Conservation (phyloP, 2,113 vertebrate species). For the Sylvilagus bachmani region DNA sequence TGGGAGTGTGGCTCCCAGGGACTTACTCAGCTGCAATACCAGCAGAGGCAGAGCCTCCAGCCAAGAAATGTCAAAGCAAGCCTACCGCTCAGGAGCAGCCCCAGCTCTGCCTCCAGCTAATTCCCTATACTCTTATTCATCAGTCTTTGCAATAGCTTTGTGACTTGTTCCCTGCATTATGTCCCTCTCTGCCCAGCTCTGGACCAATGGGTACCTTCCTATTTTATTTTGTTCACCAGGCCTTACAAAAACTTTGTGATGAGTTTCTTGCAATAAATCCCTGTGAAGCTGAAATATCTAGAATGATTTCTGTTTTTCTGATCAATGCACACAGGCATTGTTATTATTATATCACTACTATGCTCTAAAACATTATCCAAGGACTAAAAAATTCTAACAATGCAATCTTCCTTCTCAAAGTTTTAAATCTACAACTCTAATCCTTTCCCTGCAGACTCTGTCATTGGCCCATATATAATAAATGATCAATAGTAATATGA, state of each 20-base stretch:
- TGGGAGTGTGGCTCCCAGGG: no score
- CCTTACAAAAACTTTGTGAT: not conserved
- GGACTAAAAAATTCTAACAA: not conserved
- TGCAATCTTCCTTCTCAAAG: not conserved
- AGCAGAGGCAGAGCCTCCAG: not conserved
- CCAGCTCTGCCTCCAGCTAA: no score
- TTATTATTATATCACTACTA: not conserved
- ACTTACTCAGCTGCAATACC: not conserved
- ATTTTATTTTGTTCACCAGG: not conserved
- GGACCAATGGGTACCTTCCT: not conserved
- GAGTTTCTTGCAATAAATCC: not conserved
- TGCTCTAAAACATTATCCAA: slow-evolving; percentile 1
- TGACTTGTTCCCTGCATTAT: no score
- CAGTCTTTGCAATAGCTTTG: no score
- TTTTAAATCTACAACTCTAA: not conserved
- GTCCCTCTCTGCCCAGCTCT: not conserved
- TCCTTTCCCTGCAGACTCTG: not conserved
- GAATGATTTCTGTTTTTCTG: not conserved
- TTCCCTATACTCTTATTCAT: no score
- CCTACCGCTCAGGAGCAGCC: not conserved
- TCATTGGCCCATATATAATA: not conserved
- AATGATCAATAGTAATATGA: slow-evolving; percentile 45
- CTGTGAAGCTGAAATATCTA: not conserved
- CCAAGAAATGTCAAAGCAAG: not conserved
- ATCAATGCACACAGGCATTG: not conserved